phyloP scores from a whole-genome alignment of 2,113 vertebrate species.

The Oxyruncus cristatus region DNA sequence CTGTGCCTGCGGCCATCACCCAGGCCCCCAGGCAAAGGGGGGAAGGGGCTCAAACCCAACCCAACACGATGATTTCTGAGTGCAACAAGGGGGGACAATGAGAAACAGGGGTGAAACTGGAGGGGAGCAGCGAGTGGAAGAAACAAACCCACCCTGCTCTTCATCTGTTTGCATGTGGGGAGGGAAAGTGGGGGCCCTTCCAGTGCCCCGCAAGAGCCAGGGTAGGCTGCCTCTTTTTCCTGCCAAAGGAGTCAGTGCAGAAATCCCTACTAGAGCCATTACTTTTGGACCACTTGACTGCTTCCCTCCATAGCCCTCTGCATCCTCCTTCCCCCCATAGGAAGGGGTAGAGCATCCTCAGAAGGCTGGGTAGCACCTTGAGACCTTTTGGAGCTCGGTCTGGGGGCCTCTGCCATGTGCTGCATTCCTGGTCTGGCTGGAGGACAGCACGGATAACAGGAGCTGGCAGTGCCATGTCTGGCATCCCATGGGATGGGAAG shows the following conservation, averaged over 20 bases:
- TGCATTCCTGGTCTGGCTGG: conserved; percentile 42
- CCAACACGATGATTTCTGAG: background rate
- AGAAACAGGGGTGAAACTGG: rapidly evolving
- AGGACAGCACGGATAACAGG: background rate
- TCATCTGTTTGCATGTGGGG: rapidly evolving
- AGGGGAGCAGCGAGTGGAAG: background rate
- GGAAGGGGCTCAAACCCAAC: background rate
- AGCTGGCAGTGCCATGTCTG: background rate
- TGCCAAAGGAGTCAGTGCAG: background rate
- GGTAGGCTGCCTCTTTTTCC: background rate
- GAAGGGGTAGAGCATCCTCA: background rate
- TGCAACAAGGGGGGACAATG: background rate
- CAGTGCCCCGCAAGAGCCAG: background rate
- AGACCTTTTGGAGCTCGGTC: background rate
- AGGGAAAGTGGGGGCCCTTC: background rate
- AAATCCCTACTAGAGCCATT: background rate
- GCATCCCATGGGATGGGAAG: background rate
- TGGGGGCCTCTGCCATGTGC: background rate
- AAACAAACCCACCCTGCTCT: background rate
- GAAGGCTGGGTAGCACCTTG: background rate
- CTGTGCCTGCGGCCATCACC: rapidly evolving
- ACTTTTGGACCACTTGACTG: background rate
- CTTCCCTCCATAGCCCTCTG: background rate
- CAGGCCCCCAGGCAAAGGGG: background rate
- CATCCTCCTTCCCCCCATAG: background rate